Conservation (phyloP, 2,113 vertebrate genomes). For the Callaeas wilsoni region DNA sequence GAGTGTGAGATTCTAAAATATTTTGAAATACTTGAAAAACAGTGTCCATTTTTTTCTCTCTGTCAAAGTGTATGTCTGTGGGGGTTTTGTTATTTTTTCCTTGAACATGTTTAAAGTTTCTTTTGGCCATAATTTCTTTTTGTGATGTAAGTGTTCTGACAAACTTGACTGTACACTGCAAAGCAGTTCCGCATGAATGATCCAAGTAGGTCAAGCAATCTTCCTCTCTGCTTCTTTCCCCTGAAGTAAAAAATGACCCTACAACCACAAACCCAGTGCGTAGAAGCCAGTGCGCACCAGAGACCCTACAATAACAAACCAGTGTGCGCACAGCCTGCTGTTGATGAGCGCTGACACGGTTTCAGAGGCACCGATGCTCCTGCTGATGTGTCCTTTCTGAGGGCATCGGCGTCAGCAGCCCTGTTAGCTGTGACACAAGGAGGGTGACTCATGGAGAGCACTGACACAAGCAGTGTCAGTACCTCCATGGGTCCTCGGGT, state of each 20-base stretch:
- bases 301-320: not conserved
- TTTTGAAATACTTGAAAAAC: not conserved
- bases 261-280: fast-evolving
- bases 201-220: not conserved
- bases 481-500: not conserved
- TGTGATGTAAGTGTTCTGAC: conserved; percentile 9
- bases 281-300: not conserved
- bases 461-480: not conserved
- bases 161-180: not conserved
- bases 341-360: not conserved
- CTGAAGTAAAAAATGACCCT: not conserved
- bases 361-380: not conserved
- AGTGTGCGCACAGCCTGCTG: not conserved
- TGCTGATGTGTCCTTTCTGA: conserved; percentile 4
- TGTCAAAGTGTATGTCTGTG: not conserved
- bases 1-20: not conserved
- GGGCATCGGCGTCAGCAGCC: not conserved
- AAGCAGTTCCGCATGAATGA: conserved; percentile 26
- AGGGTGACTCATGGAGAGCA: not conserved
- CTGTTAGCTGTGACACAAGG: not conserved
- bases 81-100: not conserved
- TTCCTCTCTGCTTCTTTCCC: not conserved
- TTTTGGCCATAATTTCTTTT: not conserved
- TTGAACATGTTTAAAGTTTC: not conserved
- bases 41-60: not conserved